Base-by-base conservation (phyloP, 2,797 vertebrate species). In the Takifugu ocellatus region DNA sequence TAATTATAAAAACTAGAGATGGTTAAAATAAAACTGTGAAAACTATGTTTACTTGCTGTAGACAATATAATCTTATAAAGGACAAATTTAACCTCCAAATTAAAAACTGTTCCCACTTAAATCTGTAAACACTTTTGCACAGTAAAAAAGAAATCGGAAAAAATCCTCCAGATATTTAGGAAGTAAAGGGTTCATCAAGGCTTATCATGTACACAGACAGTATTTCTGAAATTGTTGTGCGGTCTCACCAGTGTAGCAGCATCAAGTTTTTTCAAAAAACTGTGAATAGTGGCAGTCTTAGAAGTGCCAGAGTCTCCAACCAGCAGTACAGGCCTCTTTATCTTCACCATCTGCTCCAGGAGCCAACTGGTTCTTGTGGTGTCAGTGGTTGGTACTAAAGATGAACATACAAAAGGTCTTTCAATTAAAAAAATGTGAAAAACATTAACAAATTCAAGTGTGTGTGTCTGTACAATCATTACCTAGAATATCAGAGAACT, bases 291-390 rank as follows among this genome's bases (percentile, higher is more conserved):
- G 53, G 97, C 94, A 5, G 96, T 98, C 84, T 99, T 99, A 17
- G 96, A 99, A 17, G 97, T 98, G 17, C 97, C 97, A 0, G 94
- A 96, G 81, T 98, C 96, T 54, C 97, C 97, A 12, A 99, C 94
- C 33, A 98, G 85, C 43, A 98, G 86, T 56, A 98, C 91, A 0
- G 95, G 94, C 5, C 87, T 89, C 69, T 94, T 97, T 31, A 92
- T 91, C 80, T 92, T 96, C 11, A 96, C 91, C 94, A 95, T 95
- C 74, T 94, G 93, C 27, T 93, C 92, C 72, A 99, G 77, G 25
- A 96, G 82, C 96, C 96, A 99, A 48, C 81, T 92, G 15, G 91
- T 88, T 49, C 94, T 92, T 0, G 91, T 94, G 0, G 97, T 98
- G 48, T 99, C 97, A 55, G 95, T 90, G 0, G 97, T 99, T 27